A percentile compares a stretch with the other conserved stretches of the same genome.
Evolutionary conservation across 37 sponge, comb jelly and placozoan genomes (phyloP).

Genomic region (Ephydatia muelleri): DNA sequence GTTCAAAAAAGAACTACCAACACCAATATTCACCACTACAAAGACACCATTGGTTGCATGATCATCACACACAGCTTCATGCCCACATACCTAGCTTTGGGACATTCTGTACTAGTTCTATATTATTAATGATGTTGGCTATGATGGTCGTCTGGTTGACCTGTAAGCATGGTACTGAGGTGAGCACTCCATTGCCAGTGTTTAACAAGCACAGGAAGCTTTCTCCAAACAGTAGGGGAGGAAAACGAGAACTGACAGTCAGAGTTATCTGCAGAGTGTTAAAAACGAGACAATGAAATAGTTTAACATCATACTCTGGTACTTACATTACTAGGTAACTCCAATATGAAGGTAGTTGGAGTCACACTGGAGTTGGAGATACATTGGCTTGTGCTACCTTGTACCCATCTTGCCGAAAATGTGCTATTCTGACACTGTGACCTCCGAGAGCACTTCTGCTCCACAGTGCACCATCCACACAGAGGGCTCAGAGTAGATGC

Average conservation of each 20-base stretch:
- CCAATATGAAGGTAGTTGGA: conserved; percentile 25
- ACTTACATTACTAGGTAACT: conserved; percentile 22
- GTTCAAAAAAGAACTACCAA: conserved; percentile 21
- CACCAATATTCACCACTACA: conserved; percentile 35
- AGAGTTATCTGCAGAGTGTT: conserved; percentile 18
- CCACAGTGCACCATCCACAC: conserved; percentile 92
- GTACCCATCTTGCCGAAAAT: conserved; percentile 41
- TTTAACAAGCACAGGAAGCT: conserved; percentile 23
- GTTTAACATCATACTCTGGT: too few relatives aligned
- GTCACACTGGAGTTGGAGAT: conserved; percentile 12
- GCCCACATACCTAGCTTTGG: conserved; percentile 5
- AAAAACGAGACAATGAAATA: not conserved
- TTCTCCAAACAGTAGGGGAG: conserved; percentile 23
- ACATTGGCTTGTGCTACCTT: conserved; percentile 18
- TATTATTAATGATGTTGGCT: not conserved
- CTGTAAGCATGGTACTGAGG: not conserved
- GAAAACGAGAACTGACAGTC: conserved; percentile 27
- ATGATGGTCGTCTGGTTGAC: not conserved
- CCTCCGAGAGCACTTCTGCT: conserved; percentile 82
- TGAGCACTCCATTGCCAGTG: not conserved
- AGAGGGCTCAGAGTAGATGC: conserved; percentile 49
- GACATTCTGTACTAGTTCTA: not conserved
- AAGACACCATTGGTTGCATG: not conserved
- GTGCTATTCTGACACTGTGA: conserved; percentile 65
- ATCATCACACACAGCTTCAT: not conserved